These are phyloP conservation scores for Daubentonia madagascariensis DNA, from an alignment of 2,113 vertebrate genomes.

Conservation along the genomic window DNA sequence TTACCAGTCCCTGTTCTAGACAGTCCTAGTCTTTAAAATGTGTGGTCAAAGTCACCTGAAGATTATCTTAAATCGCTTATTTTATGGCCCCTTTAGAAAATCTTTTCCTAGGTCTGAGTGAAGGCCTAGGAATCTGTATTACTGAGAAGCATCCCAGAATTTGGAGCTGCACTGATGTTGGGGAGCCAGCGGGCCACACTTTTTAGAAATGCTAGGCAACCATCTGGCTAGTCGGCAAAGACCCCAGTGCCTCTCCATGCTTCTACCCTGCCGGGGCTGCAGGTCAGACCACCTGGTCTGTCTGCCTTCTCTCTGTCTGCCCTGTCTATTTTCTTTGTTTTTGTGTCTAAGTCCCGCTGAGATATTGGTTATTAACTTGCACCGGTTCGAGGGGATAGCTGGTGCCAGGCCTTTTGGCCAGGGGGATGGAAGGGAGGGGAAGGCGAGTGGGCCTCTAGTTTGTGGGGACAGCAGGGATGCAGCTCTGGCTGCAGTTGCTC, in stretches of 20 bases:
- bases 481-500: background rate
- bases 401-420: background rate
- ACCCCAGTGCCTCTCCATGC: rapidly evolving
- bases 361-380: background rate
- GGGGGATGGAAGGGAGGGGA: rapidly evolving
- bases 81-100: background rate
- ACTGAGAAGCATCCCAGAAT: background rate
- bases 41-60: background rate
- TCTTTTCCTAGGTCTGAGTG: background rate
- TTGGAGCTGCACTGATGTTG: background rate
- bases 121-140: background rate
- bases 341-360: background rate
- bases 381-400: background rate
- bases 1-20: background rate
- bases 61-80: background rate
- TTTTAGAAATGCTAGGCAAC: background rate
- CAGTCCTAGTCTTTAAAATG: background rate
- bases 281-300: background rate
- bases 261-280: background rate
- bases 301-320: background rate
- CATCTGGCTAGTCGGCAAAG: background rate
- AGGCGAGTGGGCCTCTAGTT: background rate
- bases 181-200: no score
- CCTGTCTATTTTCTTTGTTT: background rate
- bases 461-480: constrained; percentile 23